A percentile compares a stretch with the other conserved stretches of the same genome.
Conservation (phyloP, 1,140 invertebrate genomes). For the Sarcophaga bullata region DNA sequence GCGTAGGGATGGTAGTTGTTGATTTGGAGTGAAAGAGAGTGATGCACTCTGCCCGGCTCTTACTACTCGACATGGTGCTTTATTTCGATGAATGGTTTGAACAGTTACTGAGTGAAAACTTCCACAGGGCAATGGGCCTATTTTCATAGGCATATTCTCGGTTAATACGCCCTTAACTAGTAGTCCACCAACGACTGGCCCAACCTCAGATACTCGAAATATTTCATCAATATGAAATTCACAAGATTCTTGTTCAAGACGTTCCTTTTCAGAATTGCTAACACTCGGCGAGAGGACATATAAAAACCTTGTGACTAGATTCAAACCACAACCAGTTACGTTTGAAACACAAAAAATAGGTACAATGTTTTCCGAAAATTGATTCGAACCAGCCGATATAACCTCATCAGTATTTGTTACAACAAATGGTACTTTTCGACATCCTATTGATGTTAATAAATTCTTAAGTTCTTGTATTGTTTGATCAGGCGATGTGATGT, state of each 20-base stretch:
- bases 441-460: slow-evolving; percentile 73
- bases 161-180: slow-evolving; percentile 85
- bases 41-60: slow-evolving; percentile 92
- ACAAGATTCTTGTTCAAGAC: slow-evolving; percentile 78
- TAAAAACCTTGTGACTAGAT: slow-evolving; percentile 82
- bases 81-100: slow-evolving; percentile 88
- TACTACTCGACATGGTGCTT: slow-evolving; percentile 86
- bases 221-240: slow-evolving; percentile 95
- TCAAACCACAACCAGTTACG: slow-evolving; percentile 87
- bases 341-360: slow-evolving; percentile 96
- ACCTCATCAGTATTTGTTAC: slow-evolving; percentile 78
- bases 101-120: slow-evolving; percentile 82
- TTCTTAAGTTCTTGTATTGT: slow-evolving; percentile 73
- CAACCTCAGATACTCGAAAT: slow-evolving; percentile 79
- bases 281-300: slow-evolving; percentile 78
- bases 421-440: slow-evolving; percentile 76
- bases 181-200: slow-evolving; percentile 90
- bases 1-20: slow-evolving; percentile 72
- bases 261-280: slow-evolving; percentile 76
- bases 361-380: slow-evolving; percentile 74
- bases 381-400: slow-evolving; percentile 74
- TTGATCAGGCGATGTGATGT: slow-evolving; percentile 74
- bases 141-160: slow-evolving; percentile 73
- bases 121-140: slow-evolving; percentile 86
- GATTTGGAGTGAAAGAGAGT: slow-evolving; percentile 75